phyloP scores from a whole-genome alignment of 2,888 invertebrate species.

The Calliopum simillimum region DNA sequence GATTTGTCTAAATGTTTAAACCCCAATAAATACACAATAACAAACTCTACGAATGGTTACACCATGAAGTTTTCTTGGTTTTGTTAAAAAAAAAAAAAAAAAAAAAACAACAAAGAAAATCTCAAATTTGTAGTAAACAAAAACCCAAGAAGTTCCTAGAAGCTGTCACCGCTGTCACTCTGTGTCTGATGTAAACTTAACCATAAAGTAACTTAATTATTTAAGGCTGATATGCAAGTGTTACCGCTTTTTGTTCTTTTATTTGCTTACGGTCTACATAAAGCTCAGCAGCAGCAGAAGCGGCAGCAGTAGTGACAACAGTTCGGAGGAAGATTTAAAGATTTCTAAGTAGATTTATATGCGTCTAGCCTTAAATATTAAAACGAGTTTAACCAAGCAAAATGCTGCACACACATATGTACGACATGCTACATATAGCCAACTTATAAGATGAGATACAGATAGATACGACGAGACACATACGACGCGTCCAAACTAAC shows the following conservation, averaged over 20 bases:
- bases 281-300: not conserved
- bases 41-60: no score
- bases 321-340: not conserved
- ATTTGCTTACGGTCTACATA: not conserved
- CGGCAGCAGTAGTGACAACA: not conserved
- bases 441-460: not conserved
- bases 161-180: constrained; percentile 20
- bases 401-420: not conserved
- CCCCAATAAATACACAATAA: no score
- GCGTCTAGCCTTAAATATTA: constrained; percentile 33
- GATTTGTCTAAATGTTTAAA: no score
- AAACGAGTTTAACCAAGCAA: constrained; percentile 23
- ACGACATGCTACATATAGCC: constrained; percentile 17
- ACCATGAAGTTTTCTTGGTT: no score
- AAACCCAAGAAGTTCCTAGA: constrained; percentile 25
- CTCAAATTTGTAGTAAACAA: not conserved
- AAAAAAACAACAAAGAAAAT: no score
- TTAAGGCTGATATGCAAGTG: constrained; percentile 19
- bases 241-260: constrained; percentile 11
- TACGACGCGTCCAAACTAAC: not conserved
- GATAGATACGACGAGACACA: constrained; percentile 3
- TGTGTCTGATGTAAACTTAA: constrained; percentile 20
- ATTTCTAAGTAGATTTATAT: constrained; percentile 26
- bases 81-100: no score
- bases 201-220: constrained; percentile 29